These are phyloP conservation scores for Harpegnathos saltator DNA, from an alignment of 1,140 invertebrate species.

Conservation along the genomic window DNA sequence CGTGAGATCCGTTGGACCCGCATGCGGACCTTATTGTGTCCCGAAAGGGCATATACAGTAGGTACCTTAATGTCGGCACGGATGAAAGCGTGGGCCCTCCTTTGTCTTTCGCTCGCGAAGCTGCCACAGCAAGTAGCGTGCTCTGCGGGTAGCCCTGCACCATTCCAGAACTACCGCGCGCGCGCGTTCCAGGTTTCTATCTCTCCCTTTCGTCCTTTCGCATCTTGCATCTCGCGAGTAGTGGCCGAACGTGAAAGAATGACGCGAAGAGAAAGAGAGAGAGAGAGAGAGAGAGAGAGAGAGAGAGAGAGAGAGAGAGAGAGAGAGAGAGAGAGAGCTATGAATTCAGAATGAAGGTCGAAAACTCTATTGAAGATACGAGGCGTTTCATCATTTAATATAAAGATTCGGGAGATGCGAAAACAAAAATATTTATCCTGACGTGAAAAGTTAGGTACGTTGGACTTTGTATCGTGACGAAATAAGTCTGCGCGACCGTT, in stretches of 20 bases:
- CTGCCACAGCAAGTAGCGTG: conserved; percentile 75
- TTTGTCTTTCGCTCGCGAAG: conserved; percentile 76
- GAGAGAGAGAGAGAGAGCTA: not conserved
- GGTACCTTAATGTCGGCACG: conserved; percentile 82
- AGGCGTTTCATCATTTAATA: conserved; percentile 12
- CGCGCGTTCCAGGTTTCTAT: conserved; percentile 68
- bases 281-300: not conserved
- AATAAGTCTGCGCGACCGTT: not conserved
- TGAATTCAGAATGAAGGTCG: conserved; percentile 13
- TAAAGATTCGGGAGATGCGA: not conserved
- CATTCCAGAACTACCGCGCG: conserved; percentile 67
- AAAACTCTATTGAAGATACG: not conserved
- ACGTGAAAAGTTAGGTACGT: not conserved
- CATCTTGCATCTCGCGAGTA: conserved; percentile 49
- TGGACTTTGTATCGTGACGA: not conserved
- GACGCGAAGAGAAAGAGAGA: not conserved
- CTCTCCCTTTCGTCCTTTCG: conserved; percentile 56
- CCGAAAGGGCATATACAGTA: conserved; percentile 76
- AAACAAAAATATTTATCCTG: not conserved
- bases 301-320: not conserved
- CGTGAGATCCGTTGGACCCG: conserved; percentile 82
- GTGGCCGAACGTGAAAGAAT: not conserved
- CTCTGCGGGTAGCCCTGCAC: conserved; percentile 74
- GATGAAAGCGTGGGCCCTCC: conserved; percentile 79
- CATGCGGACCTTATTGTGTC: conserved; percentile 81